Conservation (phyloP, 2,797 vertebrate genomes). For the Podargus strigoides region DNA sequence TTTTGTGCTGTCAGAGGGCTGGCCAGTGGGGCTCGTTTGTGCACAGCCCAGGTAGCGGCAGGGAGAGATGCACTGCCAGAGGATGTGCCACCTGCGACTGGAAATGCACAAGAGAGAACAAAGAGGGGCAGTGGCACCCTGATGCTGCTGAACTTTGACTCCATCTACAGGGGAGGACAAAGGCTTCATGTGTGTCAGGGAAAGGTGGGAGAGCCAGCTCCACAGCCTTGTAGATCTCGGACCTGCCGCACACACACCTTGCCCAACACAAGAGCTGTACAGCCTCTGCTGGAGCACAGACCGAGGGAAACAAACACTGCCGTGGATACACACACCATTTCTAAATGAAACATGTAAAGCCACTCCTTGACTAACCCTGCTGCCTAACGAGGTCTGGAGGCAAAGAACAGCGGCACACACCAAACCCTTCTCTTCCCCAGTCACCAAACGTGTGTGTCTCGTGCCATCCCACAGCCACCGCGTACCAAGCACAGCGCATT, state of each 20-base stretch:
- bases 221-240: background rate
- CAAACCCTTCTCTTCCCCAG: background rate
- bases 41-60: background rate
- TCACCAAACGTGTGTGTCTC: fast-evolving
- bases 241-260: background rate
- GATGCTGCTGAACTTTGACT: background rate
- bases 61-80: background rate
- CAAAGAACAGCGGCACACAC: background rate
- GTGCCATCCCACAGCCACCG: background rate
- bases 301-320: background rate
- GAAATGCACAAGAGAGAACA: background rate
- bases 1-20: fast-evolving
- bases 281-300: background rate
- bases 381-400: background rate
- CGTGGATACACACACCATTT: fast-evolving
- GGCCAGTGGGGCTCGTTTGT: background rate
- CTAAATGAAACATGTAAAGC: background rate
- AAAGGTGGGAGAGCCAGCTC: background rate
- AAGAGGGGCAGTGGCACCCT: background rate
- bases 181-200: background rate
- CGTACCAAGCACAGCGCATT: background rate
- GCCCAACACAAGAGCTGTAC: fast-evolving
- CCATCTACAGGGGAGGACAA: background rate
- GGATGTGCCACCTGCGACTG: background rate
- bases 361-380: too few species aligned